Evolutionary conservation across 2,113 vertebrate genomes (phyloP), one percentile per base, ranked within the genome.

Genomic region (Formicarius rufipectus): DNA sequence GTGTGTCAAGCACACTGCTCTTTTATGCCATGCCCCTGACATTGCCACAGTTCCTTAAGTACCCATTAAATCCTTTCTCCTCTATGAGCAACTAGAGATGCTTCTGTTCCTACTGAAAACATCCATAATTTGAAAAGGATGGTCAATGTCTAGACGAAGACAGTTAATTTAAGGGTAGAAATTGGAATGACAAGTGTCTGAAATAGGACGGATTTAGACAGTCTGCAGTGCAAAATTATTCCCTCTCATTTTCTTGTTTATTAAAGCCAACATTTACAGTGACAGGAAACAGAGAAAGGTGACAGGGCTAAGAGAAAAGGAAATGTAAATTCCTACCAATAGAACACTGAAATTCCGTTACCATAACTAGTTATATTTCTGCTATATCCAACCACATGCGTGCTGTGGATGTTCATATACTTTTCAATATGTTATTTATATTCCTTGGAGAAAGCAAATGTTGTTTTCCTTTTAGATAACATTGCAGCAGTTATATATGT

Each of bases 381-480:
- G 31, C 60, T 60, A 9, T 64, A 86, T 33, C 22, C 31, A 92
- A 49, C n/a, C 14, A 78, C 28, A 78, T 59, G 67, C 15, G 67
- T 37, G 12, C 37, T 78, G 39, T 93, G 79, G 79, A 96, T 93
- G 83, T 96, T 96, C 96, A 96, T 92, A 89, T 68, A 94, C 56
- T 96, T 94, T 86, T 86, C 95, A 96, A 97, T 94, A 96, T 96
- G 95, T 96, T 96, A 96, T 96, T 97, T 96, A 92, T 94, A 73
- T 90, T 96, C 52, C 56, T 88, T 56, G 47, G 53, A 81, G 80
- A 75, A 93, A 95, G 94, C 90, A 97, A 96, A 96, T 95, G 89
- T 69, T 96, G 80, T 93, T 97, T 95, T 94, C 89, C 50, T 76
- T 94, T 92, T 53, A 92, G 80, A 91, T 79, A 94, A 86, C 1